Evolutionary conservation across 2,888 invertebrate species (phyloP).

Genomic region (Drosophila meridionalis): DNA sequence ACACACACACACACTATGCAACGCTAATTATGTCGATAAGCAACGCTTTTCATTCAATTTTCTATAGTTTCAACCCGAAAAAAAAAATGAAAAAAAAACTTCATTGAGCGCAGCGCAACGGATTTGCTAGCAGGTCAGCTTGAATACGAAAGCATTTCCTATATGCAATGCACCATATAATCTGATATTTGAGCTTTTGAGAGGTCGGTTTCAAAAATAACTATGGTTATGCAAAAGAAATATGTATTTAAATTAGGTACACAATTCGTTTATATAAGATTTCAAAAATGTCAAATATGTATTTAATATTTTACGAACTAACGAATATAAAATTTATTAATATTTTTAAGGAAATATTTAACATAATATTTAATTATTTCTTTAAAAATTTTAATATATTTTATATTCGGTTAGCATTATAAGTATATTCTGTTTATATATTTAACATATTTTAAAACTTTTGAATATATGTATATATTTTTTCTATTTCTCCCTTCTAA

Average conservation of each 20-base stretch:
- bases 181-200: conserved; percentile 17
- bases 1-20: conserved; percentile 16
- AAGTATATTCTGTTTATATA: not conserved
- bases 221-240: not conserved
- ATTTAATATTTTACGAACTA: not conserved
- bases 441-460: not conserved
- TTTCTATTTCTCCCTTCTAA: not conserved
- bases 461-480: not conserved
- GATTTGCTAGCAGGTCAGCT: conserved; percentile 29
- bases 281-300: not conserved
- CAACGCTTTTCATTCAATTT: conserved; percentile 54
- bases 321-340: not conserved
- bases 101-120: conserved; percentile 31
- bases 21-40: conserved; percentile 51
- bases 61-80: conserved; percentile 20
- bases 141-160: conserved; percentile 9
- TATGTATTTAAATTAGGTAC: not conserved
- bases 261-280: not conserved
- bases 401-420: too few species aligned
- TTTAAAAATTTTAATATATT: too few species aligned
- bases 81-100: conserved; percentile 19
- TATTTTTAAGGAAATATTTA: not conserved
- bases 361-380: not conserved
- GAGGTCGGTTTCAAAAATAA: conserved; percentile 9
- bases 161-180: conserved; percentile 21